Percentiles rank a stretch among this genome's conserved stretches.
Evolutionary conservation across 2,797 vertebrate genomes (phyloP).

Genomic region (Lepilemur septentrionalis): DNA sequence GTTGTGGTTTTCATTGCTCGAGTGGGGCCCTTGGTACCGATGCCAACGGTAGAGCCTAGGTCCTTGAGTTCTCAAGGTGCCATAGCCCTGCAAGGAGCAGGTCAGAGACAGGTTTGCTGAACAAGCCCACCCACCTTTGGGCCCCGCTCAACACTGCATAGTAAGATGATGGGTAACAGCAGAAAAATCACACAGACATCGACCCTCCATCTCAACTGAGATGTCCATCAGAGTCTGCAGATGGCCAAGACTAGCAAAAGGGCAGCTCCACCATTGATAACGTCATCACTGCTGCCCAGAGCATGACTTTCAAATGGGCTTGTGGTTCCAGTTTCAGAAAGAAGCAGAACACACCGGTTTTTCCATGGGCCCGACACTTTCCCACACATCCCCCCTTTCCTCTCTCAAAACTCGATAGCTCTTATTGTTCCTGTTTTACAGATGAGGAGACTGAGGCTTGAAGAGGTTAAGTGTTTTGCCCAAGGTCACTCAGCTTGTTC

Average conservation of each 20-base stretch:
- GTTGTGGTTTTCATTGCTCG: background rate
- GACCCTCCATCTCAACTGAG: background rate
- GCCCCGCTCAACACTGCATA: background rate
- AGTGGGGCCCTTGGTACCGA: background rate
- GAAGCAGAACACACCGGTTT: background rate
- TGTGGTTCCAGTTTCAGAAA: background rate
- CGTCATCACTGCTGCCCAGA: background rate
- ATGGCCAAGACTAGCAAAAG: background rate
- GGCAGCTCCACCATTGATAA: background rate
- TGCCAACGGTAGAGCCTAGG: background rate
- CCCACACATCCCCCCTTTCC: background rate
- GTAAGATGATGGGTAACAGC: background rate
- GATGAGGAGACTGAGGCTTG: background rate
- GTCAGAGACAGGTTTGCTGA: background rate
- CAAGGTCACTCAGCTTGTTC: background rate
- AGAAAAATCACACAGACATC: background rate
- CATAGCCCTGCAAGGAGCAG: background rate
- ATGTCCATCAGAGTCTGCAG: background rate
- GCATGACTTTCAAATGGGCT: background rate
- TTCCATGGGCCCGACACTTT: background rate
- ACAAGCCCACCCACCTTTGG: background rate
- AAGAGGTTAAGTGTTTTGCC: background rate
- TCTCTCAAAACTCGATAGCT: background rate
- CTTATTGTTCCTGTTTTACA: background rate
- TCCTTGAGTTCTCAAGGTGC: background rate